Percentiles rank a stretch among this genome's conserved stretches.
Evolutionary conservation across 2,113 vertebrate species (phyloP).

Genomic region (Megalops atlanticus): DNA sequence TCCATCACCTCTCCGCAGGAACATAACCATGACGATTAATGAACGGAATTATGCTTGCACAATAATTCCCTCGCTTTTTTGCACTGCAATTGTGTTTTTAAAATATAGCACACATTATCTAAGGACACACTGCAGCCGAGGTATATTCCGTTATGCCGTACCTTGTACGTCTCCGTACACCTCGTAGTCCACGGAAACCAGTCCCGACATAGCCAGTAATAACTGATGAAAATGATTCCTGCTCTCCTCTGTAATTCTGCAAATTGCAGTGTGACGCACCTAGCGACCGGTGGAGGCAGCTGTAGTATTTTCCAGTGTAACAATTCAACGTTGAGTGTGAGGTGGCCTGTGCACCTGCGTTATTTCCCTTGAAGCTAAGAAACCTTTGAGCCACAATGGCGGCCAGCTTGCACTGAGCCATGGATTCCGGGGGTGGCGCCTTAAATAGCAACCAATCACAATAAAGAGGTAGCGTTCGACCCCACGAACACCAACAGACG

Average conservation of each 20-base stretch:
- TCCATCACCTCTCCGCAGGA: too few relatives aligned
- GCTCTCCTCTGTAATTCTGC: not conserved
- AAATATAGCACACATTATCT: too few relatives aligned
- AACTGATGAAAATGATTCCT: not conserved
- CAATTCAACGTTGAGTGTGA: constrained; percentile 21
- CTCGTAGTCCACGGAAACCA: constrained; percentile 56
- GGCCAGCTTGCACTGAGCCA: not conserved
- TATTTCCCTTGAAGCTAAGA: not conserved
- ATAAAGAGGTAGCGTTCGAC: too few relatives aligned
- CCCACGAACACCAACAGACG: too few relatives aligned
- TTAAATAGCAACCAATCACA: constrained; percentile 9
- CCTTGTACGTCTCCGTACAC: constrained; percentile 57
- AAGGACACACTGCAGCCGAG: not conserved
- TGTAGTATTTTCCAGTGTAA: not conserved
- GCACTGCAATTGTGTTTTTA: too few relatives aligned
- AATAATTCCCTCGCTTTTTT: too few relatives aligned
- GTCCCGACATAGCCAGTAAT: constrained; percentile 34
- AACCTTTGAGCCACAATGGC: not conserved
- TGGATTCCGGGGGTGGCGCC: not conserved
- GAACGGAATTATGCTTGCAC: too few relatives aligned
- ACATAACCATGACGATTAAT: too few relatives aligned
- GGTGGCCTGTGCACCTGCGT: not conserved
- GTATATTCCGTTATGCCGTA: constrained; percentile 25
- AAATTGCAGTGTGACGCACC: not conserved
- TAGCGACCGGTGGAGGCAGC: constrained; percentile 19